Evolutionary conservation across 37 sponge, comb jelly and placozoan genomes (phyloP).

Genomic region (Theonella swinhoei): DNA sequence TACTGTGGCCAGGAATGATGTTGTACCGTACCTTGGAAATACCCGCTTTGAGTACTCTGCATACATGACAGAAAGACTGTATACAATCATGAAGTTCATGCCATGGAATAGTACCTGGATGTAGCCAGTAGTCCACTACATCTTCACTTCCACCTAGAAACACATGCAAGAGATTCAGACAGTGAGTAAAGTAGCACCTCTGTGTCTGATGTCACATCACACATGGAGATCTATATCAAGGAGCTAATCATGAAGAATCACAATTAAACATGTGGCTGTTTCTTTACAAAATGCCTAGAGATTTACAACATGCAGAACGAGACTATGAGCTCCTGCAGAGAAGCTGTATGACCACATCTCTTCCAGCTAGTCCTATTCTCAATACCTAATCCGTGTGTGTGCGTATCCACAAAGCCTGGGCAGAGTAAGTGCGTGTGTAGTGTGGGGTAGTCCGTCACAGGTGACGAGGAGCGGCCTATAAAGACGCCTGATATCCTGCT

Average conservation of each 20-base stretch:
- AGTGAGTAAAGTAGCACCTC: too few relatives aligned
- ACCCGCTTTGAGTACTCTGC: constrained; percentile 24
- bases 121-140: constrained; percentile 21
- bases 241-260: too few relatives aligned
- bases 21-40: constrained; percentile 20
- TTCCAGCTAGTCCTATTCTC: too few relatives aligned
- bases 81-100: too few relatives aligned
- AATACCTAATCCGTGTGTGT: constrained; percentile 59
- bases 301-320: background rate
- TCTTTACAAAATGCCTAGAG: background rate
- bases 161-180: too few relatives aligned
- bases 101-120: constrained; percentile 1
- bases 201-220: too few relatives aligned
- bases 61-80: too few relatives aligned
- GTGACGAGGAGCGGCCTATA: background rate
- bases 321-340: background rate
- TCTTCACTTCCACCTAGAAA: constrained; percentile 22
- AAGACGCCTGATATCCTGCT: background rate
- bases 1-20: constrained; percentile 42
- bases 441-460: background rate
- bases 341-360: too few relatives aligned
- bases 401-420: constrained; percentile 57
- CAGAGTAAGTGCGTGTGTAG: constrained; percentile 24
- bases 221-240: too few relatives aligned
- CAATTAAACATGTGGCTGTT: too few relatives aligned